Evolutionary conservation across 2,113 vertebrate species (phyloP).

Genomic region (Apodemus speciosus): DNA sequence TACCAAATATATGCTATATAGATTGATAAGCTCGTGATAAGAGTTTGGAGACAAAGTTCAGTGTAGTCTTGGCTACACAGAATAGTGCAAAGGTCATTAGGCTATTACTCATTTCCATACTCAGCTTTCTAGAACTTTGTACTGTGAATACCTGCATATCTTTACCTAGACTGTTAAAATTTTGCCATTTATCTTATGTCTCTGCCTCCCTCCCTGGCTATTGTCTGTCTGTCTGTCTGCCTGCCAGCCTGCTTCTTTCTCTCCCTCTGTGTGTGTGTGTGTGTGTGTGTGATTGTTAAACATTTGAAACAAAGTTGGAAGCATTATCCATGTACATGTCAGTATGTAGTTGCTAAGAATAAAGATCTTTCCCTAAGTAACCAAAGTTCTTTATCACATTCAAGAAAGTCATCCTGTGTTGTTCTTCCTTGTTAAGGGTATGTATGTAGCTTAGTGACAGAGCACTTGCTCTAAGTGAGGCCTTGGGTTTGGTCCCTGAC

Average conservation of each 20-base stretch:
- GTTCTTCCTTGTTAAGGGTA: background rate
- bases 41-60: background rate
- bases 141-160: background rate
- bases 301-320: background rate
- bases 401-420: background rate
- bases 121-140: background rate
- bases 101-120: background rate
- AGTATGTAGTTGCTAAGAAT: background rate
- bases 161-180: background rate
- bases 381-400: background rate
- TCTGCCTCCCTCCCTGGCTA: background rate
- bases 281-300: background rate
- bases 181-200: background rate
- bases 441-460: background rate
- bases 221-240: background rate
- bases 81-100: background rate
- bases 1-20: background rate
- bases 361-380: background rate
- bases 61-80: background rate
- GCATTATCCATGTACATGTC: background rate
- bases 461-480: background rate
- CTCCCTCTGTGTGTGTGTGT: background rate
- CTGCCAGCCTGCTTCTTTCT: background rate
- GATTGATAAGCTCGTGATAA: background rate
- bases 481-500: background rate